A percentile compares a stretch with the other conserved stretches of the same genome.
These are phyloP conservation scores for Chrysotoxum bicinctum DNA, from an alignment of 2,888 invertebrate genomes.

Conservation along the genomic window DNA sequence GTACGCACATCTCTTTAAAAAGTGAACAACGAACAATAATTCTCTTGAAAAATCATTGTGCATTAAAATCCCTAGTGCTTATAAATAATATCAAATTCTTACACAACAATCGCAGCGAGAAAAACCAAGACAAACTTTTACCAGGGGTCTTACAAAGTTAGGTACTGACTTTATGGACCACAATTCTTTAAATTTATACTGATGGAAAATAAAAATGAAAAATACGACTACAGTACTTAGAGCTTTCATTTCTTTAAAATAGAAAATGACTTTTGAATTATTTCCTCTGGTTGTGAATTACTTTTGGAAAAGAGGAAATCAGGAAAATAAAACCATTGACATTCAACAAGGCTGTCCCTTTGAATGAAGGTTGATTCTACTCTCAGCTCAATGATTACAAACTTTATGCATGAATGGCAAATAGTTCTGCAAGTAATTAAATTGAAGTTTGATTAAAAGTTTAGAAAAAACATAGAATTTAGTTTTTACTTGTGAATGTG, in stretches of 20 bases:
- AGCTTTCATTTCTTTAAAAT: not conserved
- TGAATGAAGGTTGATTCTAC: not conserved
- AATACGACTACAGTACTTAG: not conserved
- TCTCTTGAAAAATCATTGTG: not conserved
- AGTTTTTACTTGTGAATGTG: not conserved
- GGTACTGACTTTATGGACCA: not conserved
- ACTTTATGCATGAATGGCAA: slow-evolving; percentile 1
- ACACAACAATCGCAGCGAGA: not conserved
- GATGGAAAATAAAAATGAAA: not conserved
- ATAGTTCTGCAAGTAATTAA: not conserved
- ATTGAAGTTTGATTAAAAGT: not conserved
- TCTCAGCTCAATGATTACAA: slow-evolving; percentile 11
- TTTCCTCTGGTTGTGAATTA: not conserved
- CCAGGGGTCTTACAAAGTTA: not conserved
- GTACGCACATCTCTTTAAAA: not conserved
- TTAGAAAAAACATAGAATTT: not conserved
- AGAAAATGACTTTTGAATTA: not conserved
- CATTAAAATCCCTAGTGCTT: not conserved
- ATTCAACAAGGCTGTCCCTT: not conserved
- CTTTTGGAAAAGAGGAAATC: not conserved
- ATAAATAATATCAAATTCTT: not conserved
- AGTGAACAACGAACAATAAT: not conserved
- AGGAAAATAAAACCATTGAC: not conserved
- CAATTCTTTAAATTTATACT: not conserved
- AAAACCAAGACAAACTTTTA: not conserved